Evolutionary conservation across 1,140 invertebrate genomes (phyloP).

Genomic region (Polypedilum pembai): DNA sequence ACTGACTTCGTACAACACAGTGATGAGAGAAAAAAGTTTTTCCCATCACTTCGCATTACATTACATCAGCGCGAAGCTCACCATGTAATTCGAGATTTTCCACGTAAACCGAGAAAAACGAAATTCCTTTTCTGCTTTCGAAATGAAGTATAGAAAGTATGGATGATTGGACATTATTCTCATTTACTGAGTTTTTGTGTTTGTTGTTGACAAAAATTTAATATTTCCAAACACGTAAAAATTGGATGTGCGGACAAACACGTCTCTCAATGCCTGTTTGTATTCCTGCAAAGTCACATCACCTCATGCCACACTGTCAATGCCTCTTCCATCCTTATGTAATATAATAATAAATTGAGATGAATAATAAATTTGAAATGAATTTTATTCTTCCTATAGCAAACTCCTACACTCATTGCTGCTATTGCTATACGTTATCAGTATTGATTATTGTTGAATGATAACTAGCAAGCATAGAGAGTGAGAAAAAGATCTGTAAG

Average conservation of each 20-base stretch:
- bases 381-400: background rate
- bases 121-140: background rate
- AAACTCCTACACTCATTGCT: background rate
- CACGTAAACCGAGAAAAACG: no score
- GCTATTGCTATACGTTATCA: background rate
- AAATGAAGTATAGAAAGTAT: background rate
- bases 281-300: slow-evolving; percentile 10
- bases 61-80: no score
- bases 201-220: slow-evolving; percentile 20
- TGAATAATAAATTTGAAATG: slow-evolving; percentile 14
- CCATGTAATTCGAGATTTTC: no score
- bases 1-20: no score
- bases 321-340: slow-evolving; percentile 1
- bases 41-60: no score
- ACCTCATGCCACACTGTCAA: background rate
- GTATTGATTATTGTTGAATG: slow-evolving; percentile 7
- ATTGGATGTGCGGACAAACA: slow-evolving; percentile 2
- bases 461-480: background rate
- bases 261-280: slow-evolving; percentile 15
- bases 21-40: no score
- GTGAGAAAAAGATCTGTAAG: no score
- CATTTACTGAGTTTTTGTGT: background rate
- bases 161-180: slow-evolving; percentile 12
- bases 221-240: slow-evolving; percentile 27
- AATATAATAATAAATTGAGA: slow-evolving; percentile 8